Evolutionary conservation across 2,797 vertebrate species (phyloP).

Genomic region (Platalea minor): DNA sequence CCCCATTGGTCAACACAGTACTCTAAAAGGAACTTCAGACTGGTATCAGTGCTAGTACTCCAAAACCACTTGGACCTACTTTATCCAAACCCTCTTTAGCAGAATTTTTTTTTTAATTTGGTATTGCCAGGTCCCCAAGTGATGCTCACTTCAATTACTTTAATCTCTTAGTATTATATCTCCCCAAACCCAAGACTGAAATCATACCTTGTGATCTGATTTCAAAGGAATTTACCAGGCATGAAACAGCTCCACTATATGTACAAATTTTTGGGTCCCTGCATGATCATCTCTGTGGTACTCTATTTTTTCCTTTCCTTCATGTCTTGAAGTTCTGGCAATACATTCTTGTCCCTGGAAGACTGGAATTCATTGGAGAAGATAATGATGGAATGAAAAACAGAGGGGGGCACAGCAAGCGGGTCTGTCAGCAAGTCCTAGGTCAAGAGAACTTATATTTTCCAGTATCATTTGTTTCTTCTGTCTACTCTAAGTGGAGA

Average conservation of each 20-base stretch:
- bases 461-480: background rate
- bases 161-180: background rate
- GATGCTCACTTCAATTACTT: background rate
- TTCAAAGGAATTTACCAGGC: background rate
- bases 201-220: background rate
- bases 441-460: background rate
- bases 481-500: background rate
- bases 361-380: background rate
- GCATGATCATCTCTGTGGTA: background rate
- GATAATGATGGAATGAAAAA: background rate
- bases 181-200: background rate
- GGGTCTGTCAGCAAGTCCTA: background rate
- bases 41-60: background rate
- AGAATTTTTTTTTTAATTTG: background rate
- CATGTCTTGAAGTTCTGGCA: background rate
- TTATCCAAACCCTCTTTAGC: background rate
- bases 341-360: background rate
- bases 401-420: background rate
- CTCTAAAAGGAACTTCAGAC: background rate
- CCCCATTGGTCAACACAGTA: background rate
- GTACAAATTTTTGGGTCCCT: background rate
- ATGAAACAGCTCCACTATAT: background rate
- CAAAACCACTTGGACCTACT: background rate
- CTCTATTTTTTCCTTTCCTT: background rate
- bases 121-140: background rate